Base-by-base conservation (phyloP, 1,140 invertebrate species). In the Temnothorax longispinosus region DNA sequence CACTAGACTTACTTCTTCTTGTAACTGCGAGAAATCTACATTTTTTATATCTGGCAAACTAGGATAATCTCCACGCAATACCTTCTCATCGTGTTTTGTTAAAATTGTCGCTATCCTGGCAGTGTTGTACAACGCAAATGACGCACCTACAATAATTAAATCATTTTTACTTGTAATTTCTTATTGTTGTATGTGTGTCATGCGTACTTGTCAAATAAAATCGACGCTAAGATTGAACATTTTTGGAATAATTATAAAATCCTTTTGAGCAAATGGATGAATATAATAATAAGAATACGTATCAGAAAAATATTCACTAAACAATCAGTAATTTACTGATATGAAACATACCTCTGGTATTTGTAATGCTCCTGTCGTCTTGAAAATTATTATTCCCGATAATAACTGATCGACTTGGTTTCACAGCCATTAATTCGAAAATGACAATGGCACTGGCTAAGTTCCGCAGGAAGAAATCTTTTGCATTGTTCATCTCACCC, bases 111-210 rank as follows among this genome's bases (percentile, higher is more conserved):
- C 94, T 86, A 98, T 92, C 78, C 97, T 96, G 0, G 96, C 97
- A 92, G 96, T 96, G 90, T 98, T 98, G 91, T 98, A 97, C n/a
- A 98, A 95, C 54, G 97, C 95, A 94, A 97, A 97, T 52, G 96
- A 93, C n/a, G 96, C 96, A 69, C 96, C 97, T 97, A 92, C 76
- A 94, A 94, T 41, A 69, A 76, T 74, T 56, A 44, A 18, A 38
- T 62, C 11, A 15, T 58, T 64, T 76, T 10, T 27, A 86, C 15
- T 58, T 71, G 10, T 56, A 85, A 60, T 82, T 77, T 64, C 65
- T 60, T 32, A 8, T 67, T 15, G 21, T n/a, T n/a, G 0, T 64
- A 15, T 58, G 21, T 77, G 27, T 15, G 10, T n/a, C 8, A 11
- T 50, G 44, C n/a, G 21, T 21, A 54, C 21, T 74, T 21, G 7